phyloP scores from a whole-genome alignment of 2,113 vertebrate species.

The Sylvilagus bachmani region DNA sequence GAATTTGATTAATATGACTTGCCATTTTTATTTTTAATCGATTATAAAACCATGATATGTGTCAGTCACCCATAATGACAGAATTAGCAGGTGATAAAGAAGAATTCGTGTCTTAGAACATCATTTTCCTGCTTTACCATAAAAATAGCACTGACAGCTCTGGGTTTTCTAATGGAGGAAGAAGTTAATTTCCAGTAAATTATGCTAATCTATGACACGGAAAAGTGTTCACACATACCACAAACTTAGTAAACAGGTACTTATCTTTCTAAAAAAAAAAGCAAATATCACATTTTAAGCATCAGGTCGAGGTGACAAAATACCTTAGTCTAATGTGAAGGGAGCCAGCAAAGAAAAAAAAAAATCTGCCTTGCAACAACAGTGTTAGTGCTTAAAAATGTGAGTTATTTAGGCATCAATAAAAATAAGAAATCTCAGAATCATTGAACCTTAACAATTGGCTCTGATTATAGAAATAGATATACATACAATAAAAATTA shows the following conservation, averaged over 20 bases:
- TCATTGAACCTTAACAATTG: not conserved
- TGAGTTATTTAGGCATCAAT: conserved; percentile 36
- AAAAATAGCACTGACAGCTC: not conserved
- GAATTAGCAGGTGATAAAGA: not conserved
- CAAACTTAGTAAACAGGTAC: not conserved
- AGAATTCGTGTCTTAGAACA: not conserved
- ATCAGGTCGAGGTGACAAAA: not conserved
- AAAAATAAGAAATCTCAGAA: conserved; percentile 24
- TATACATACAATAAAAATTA: conserved; percentile 10
- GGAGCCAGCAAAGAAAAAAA: not conserved
- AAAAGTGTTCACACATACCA: not conserved
- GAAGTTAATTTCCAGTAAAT: not conserved
- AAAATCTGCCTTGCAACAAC: not conserved
- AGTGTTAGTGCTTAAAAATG: not conserved
- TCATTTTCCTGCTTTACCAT: not conserved
- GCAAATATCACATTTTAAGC: not conserved
- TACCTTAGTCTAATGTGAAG: not conserved
- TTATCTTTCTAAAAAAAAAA: not conserved
- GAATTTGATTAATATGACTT: too few species aligned
- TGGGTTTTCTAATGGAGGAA: not conserved
- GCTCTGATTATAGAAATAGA: not conserved
- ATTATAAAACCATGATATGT: not conserved
- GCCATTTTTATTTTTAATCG: conserved; percentile 28
- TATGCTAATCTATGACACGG: not conserved
- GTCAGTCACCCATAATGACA: not conserved